Evolutionary conservation across 1,140 invertebrate species (phyloP).

Genomic region (Diorhabda sublineata): DNA sequence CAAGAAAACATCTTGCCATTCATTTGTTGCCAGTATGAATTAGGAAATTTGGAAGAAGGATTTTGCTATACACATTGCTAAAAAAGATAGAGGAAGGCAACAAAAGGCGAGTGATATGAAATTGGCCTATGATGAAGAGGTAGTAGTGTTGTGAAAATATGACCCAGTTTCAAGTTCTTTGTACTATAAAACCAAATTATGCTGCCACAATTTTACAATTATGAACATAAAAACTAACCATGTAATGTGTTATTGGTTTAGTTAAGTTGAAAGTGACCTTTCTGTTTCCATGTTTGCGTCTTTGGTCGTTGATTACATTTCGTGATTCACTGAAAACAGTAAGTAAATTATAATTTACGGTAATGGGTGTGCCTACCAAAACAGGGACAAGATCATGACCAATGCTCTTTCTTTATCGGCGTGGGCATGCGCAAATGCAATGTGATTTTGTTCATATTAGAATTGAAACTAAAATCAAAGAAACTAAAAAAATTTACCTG

Average conservation of each 20-base stretch:
- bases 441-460: neutral
- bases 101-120: neutral
- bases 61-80: neutral
- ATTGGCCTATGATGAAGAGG: neutral
- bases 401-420: too few relatives aligned
- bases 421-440: constrained; percentile 5
- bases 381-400: too few relatives aligned
- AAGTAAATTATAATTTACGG: too few relatives aligned
- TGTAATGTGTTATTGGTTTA: constrained; percentile 1
- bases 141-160: neutral
- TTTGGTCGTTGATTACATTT: neutral
- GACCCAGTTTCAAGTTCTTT: neutral
- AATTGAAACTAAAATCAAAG: neutral
- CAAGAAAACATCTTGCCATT: neutral
- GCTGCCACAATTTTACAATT: neutral
- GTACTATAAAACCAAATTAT: constrained; percentile 4
- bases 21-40: neutral
- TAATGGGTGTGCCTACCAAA: too few relatives aligned
- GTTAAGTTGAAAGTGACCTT: neutral
- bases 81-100: constrained; percentile 1
- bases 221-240: constrained; percentile 6
- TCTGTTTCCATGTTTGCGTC: constrained; percentile 1
- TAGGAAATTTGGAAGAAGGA: neutral
- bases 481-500: too few relatives aligned
- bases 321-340: too few relatives aligned